Evolutionary conservation across 23 tunicate genomes (phyloP).

Genomic region (Aplidium turbinatum): DNA sequence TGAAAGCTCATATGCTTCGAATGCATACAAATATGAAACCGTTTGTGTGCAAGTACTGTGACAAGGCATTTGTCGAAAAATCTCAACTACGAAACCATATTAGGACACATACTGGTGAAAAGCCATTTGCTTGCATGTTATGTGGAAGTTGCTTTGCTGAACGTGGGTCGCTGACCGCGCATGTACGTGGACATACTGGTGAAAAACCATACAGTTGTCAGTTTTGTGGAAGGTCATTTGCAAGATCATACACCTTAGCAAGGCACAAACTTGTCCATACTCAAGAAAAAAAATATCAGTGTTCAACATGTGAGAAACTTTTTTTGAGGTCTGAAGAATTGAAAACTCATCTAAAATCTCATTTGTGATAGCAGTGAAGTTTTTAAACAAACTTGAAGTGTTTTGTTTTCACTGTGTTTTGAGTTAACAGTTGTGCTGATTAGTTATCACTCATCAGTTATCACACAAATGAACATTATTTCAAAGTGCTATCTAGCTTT

Average conservation of each 20-base stretch:
- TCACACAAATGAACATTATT: too few species aligned
- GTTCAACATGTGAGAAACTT: neutral
- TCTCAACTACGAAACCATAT: neutral
- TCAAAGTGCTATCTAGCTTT: too few species aligned
- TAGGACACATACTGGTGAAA: conserved; percentile 74
- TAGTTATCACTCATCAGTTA: too few species aligned
- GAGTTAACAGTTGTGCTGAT: too few species aligned
- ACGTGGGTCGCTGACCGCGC: conserved; percentile 89
- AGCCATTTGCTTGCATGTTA: conserved; percentile 70
- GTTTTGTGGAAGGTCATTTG: conserved; percentile 55
- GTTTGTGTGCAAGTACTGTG: conserved; percentile 5
- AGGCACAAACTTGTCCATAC: neutral
- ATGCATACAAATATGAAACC: neutral
- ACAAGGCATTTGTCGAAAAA: conserved; percentile 10
- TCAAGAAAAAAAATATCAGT: neutral
- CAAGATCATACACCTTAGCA: neutral
- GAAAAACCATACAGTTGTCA: conserved; percentile 83
- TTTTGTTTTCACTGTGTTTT: too few species aligned
- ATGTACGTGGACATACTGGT: conserved; percentile 86
- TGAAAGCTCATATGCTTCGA: neutral
- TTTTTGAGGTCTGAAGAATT: neutral
- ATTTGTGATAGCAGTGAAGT: neutral
- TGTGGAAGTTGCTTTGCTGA: conserved; percentile 70
- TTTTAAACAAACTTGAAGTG: neutral
- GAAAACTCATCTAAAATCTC: neutral